Base-by-base conservation (phyloP, 2,888 invertebrate species). In the Romanomermis culicivorax region DNA sequence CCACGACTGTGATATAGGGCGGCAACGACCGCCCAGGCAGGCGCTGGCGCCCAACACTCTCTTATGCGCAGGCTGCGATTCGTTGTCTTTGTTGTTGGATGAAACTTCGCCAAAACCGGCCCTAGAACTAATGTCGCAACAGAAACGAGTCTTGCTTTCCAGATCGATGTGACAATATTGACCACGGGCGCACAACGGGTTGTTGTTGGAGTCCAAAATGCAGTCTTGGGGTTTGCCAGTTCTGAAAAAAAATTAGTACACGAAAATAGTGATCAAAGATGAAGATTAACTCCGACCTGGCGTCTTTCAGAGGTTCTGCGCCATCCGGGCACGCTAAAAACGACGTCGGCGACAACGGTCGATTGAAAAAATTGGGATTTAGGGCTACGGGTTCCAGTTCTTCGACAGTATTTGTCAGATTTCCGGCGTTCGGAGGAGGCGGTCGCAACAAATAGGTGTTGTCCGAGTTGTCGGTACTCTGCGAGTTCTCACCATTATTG, bases 131-230 rank as follows among this genome's bases (percentile, higher is more conserved):
- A 36, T 36, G 36, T n/a, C 42, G 23, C 52, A 52, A 43, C 52
- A 52, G 3, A 42, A 11, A 7, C 52, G n/a, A 7, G 25, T 7
- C 20, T 29, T 29, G 11, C 29, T n/a, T 29, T 48, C 26, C 3
- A 29, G 2, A 54, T 68, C 64, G 56, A 67, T 67, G 14, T 66
- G 63, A 50, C 67, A 67, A 58, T 67, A 67, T 58, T 61, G 64
- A 55, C 67, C 65, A 30, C 56, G 54, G 4, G 66, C 64, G 43
- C 67, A 68, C 60, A 68, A 60, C 30, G 64, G 61, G 27, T 63
- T 57, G 30, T 67, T 67, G 57, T 68, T 66, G 53, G 64, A 62
- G 17, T 66, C 67, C 23, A 64, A 58, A 51, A 66, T 66, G 55
- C 67, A 67, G 4, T 24, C 36, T 51, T 51, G 51, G 2, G 36